A percentile compares a stretch with the other conserved stretches of the same genome.
phyloP scores from a whole-genome alignment of 2,797 vertebrate genomes.

The Phoxinus dragarum region DNA sequence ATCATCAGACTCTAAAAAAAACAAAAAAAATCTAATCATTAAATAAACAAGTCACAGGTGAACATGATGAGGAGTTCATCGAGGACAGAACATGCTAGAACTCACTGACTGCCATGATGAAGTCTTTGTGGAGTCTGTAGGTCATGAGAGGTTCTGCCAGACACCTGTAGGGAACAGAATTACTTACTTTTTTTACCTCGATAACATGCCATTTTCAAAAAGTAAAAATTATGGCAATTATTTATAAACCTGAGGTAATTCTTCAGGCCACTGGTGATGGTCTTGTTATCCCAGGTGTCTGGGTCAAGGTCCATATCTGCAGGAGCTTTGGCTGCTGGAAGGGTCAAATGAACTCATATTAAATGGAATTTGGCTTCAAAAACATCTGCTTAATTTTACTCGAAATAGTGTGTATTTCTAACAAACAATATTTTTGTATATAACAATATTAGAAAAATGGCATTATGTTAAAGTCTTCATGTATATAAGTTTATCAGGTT shows the following conservation, averaged over 20 bases:
- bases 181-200: not conserved
- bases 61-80: not conserved
- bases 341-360: slow-evolving; percentile 30
- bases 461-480: not conserved
- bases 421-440: not conserved
- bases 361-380: slow-evolving; percentile 50
- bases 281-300: slow-evolving; percentile 97
- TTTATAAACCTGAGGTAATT: slow-evolving; percentile 92
- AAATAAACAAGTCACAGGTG: not conserved
- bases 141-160: slow-evolving; percentile 96
- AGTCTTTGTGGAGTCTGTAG: slow-evolving; percentile 96
- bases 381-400: slow-evolving; percentile 66
- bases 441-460: not conserved
- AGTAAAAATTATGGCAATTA: not conserved
- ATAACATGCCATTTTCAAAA: slow-evolving; percentile 3
- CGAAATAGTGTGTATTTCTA: not conserved
- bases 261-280: slow-evolving; percentile 96
- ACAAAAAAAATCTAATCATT: slow-evolving; percentile 59
- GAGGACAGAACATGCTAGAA: slow-evolving; percentile 50
- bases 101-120: slow-evolving; percentile 97
- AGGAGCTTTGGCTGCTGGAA: slow-evolving; percentile 87
- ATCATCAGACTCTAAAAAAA: slow-evolving; percentile 92
- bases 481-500: not conserved
- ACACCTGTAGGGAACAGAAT: slow-evolving; percentile 79
- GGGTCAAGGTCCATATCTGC: slow-evolving; percentile 91